Percentiles rank a stretch among this genome's conserved stretches.
phyloP scores from a whole-genome alignment of 1,140 invertebrate species.

The Sweltsa coloradensis region DNA sequence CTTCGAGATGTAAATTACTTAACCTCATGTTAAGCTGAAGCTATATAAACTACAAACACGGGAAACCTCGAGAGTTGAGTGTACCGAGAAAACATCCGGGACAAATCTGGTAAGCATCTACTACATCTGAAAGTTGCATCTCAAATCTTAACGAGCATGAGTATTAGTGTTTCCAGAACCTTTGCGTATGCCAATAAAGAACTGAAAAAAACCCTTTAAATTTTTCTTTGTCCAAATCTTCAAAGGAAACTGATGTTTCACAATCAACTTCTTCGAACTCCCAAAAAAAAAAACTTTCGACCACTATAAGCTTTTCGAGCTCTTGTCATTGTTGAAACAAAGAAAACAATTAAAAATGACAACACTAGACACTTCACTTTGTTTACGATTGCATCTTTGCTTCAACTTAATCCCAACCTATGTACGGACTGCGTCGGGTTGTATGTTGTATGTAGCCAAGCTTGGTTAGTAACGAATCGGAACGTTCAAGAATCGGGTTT shows the following conservation, averaged over 20 bases:
- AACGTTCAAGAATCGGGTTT: too few species aligned
- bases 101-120: constrained; percentile 12
- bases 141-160: constrained; percentile 10
- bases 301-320: too few species aligned
- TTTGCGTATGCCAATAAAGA: constrained; percentile 10
- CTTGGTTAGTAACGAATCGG: too few species aligned
- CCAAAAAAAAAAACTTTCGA: too few species aligned
- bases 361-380: too few species aligned
- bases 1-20: constrained; percentile 18
- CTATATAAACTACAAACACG: constrained; percentile 19
- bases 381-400: too few species aligned
- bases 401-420: too few species aligned
- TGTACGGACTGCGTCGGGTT: too few species aligned
- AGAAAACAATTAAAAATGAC: too few species aligned
- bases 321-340: too few species aligned
- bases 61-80: constrained; percentile 20
- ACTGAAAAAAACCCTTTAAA: constrained; percentile 7
- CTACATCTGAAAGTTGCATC: constrained; percentile 18
- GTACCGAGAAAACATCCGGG: constrained; percentile 17
- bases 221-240: constrained; percentile 7
- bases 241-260: constrained; percentile 2
- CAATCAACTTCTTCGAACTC: constrained; percentile 7
- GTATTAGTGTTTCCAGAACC: constrained; percentile 11
- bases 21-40: constrained; percentile 5
- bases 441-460: too few species aligned